Base-by-base conservation (phyloP, 2,797 vertebrate genomes). In the Coccyzus lansbergi region DNA sequence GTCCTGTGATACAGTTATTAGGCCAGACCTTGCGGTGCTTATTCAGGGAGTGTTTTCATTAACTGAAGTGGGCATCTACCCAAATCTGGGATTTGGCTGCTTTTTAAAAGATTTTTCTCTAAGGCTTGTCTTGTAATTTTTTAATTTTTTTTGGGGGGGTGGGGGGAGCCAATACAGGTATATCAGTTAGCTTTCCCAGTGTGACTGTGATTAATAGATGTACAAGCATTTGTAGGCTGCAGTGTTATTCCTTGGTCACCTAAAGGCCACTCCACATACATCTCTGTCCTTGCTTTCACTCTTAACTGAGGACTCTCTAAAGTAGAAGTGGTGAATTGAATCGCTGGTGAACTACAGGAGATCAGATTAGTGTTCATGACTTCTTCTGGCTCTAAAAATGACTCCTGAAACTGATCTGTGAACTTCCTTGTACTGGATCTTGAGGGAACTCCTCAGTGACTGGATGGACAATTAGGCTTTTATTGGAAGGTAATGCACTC, bases 21-120 rank as follows among this genome's bases (percentile, higher is more conserved):
- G 78, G 38, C 65, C 31, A 93, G 60, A 60, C 63, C 53, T 90
- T 46, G 33, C n/a, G 64, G 60, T 71, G 26, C 28, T 82, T 88
- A 69, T 38, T 86, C 44, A 60, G 68, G 68, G 56, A 56, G 52
- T 69, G 25, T 59, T 82, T 84, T 94, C 86, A 84, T 91, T 93
- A 95, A 86, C 31, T 84, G 36, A 38, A 42, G 67, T 0, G 2
- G 77, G 85, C 86, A 14, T 13, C 59, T 84, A 21, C 70, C 83
- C 92, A 94, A 67, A 69, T 86, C 48, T 55, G 63, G 31, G 19
- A 70, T 93, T 86, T 94, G 93, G 92, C 86, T 90, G 81, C 33
- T 64, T 94, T 93, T 55, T 55, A 72, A 78, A 96, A 69, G 12
- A 20, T 72, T 76, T 90, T 86, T 40, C n/a, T 84, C 38, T n/a